A percentile compares a stretch with the other conserved stretches of the same genome.
phyloP scores from a whole-genome alignment of 2,113 vertebrate species.

The Malurus alboscapulatus region DNA sequence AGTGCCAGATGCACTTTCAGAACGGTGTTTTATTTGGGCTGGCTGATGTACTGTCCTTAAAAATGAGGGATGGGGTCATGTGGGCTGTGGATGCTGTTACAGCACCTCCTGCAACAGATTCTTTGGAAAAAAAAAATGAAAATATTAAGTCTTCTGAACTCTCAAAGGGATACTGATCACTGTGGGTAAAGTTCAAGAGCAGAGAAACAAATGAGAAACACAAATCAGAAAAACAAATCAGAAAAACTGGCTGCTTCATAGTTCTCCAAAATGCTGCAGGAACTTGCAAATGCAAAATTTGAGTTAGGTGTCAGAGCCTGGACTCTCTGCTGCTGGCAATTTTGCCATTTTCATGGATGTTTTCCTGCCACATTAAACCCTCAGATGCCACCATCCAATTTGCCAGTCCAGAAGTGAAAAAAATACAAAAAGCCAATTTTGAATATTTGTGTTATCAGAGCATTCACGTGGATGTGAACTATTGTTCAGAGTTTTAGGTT shows the following conservation, averaged over 20 bases:
- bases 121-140: not conserved
- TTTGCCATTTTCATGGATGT: not conserved
- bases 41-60: not conserved
- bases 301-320: not conserved
- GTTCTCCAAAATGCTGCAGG: not conserved
- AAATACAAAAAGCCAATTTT: not conserved
- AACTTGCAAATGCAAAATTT: not conserved
- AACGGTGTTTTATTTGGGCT: not conserved
- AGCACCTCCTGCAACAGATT: not conserved
- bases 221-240: not conserved
- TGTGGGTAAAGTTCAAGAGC: not conserved
- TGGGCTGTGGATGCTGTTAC: not conserved
- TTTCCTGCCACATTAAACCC: not conserved
- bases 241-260: not conserved
- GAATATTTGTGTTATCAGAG: not conserved
- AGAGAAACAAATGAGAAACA: not conserved
- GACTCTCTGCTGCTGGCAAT: not conserved
- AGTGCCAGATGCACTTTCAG: not conserved
- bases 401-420: not conserved
- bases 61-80: not conserved
- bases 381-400: not conserved
- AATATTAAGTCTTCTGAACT: not conserved
- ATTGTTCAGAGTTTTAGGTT: not conserved
- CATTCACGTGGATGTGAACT: fast-evolving
- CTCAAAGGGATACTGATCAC: not conserved